phyloP scores from a whole-genome alignment of 2,888 invertebrate species.

The Tachina grossa region DNA sequence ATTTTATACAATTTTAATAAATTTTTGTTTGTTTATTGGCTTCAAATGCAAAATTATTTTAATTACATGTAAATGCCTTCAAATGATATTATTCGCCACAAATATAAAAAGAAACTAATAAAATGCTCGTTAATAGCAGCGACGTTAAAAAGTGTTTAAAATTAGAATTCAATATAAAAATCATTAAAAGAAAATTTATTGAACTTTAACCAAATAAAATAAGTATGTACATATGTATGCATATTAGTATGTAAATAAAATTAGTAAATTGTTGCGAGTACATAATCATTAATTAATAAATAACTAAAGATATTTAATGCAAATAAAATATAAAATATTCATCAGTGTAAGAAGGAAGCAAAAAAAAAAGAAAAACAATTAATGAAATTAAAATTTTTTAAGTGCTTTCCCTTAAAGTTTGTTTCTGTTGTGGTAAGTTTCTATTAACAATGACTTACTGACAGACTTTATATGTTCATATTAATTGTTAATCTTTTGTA shows the following conservation, averaged over 20 bases:
- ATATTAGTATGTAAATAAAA: not conserved
- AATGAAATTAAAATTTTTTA: not conserved
- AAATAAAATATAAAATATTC: not conserved
- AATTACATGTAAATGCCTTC: constrained; percentile 31
- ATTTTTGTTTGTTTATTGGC: constrained; percentile 23
- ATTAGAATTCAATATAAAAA: constrained; percentile 7
- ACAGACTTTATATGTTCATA: not conserved
- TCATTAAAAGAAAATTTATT: constrained; percentile 26
- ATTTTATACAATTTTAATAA: constrained; percentile 55
- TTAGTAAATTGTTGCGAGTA: not conserved
- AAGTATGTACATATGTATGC: not conserved
- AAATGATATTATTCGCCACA: constrained; percentile 37
- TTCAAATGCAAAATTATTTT: constrained; percentile 35
- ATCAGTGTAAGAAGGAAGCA: not conserved
- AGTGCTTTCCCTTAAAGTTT: not conserved
- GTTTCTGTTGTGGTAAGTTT: constrained; percentile 25
- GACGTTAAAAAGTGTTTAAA: constrained; percentile 39
- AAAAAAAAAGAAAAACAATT: not conserved
- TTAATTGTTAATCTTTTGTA: constrained; percentile 2
- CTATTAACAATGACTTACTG: not conserved
- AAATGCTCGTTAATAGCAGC: constrained; percentile 8
- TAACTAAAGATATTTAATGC: not conserved
- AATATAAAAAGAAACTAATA: constrained; percentile 36
- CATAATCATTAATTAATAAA: not conserved
- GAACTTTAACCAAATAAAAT: constrained; percentile 20